Percentiles rank a stretch among this genome's conserved stretches.
Conservation (phyloP, 1,140 invertebrate species). For the Sitophilus oryzae region DNA sequence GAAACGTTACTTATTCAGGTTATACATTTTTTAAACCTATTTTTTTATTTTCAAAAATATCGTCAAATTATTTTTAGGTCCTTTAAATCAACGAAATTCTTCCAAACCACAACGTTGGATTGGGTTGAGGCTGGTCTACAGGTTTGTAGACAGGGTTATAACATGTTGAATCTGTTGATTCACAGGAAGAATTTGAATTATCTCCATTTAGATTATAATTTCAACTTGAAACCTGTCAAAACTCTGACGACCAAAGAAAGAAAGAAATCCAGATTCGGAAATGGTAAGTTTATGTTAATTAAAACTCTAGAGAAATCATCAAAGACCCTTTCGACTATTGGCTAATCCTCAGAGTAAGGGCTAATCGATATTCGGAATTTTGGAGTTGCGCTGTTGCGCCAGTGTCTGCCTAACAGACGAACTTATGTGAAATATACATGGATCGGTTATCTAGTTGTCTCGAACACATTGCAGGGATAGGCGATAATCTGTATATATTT, state of each 20-base stretch:
- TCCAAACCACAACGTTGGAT: conserved; percentile 98
- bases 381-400: too few species aligned
- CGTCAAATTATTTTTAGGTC: conserved; percentile 55
- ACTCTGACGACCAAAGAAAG: conserved; percentile 98
- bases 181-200: conserved; percentile 99
- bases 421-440: too few species aligned
- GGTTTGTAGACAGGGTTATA: conserved; percentile 98
- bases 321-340: too few species aligned
- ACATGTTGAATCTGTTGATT: conserved; percentile 98
- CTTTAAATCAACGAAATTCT: conserved; percentile 99
- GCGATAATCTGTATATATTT: too few species aligned
- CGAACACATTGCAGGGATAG: too few species aligned
- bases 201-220: conserved; percentile 99
- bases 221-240: conserved; percentile 99
- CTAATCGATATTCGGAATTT: too few species aligned
- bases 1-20: conserved; percentile 87
- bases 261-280: conserved; percentile 99
- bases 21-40: background rate
- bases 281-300: conserved; percentile 64
- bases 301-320: too few species aligned
- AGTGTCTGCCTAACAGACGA: too few species aligned
- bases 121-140: conserved; percentile 99
- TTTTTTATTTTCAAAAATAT: background rate
- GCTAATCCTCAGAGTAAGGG: too few species aligned
- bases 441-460: too few species aligned